A percentile compares a stretch with the other conserved stretches of the same genome.
Evolutionary conservation across 1,140 invertebrate genomes (phyloP).

Genomic region (Chelonus insularis): DNA sequence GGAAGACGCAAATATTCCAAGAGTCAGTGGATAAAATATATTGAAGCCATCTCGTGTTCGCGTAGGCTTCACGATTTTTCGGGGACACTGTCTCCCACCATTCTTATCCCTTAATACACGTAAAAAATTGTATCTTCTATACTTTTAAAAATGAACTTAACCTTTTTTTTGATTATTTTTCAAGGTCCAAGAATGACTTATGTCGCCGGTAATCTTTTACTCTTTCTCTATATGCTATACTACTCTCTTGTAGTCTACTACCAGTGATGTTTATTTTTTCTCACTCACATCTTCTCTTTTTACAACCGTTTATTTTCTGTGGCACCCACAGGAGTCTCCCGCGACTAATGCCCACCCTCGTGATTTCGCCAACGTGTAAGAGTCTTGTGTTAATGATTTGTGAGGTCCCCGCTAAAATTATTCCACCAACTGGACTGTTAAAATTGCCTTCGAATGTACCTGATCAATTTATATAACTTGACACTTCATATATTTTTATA

Average conservation of each 20-base stretch:
- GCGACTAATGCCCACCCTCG: slow-evolving; percentile 20
- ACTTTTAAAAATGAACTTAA: neutral
- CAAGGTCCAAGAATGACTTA: slow-evolving; percentile 29
- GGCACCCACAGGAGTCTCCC: slow-evolving; percentile 16
- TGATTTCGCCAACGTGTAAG: slow-evolving; percentile 18
- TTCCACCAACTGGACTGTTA: slow-evolving; percentile 3
- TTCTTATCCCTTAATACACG: slow-evolving; percentile 1
- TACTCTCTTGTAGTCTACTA: neutral
- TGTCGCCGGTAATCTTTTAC: slow-evolving; percentile 31
- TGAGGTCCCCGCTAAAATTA: slow-evolving; percentile 4
- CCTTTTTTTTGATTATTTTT: slow-evolving; percentile 11
- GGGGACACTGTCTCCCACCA: slow-evolving; percentile 29
- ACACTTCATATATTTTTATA: neutral
- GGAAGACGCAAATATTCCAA: slow-evolving; percentile 15
- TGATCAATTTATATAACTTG: neutral
- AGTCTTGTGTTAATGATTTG: slow-evolving; percentile 6
- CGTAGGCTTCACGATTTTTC: slow-evolving; percentile 38
- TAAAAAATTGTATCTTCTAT: neutral
- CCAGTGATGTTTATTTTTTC: neutral
- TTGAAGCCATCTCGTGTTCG: slow-evolving; percentile 26
- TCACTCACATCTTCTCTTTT: neutral
- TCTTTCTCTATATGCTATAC: neutral
- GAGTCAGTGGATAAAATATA: slow-evolving; percentile 35
- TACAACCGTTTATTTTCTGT: slow-evolving; percentile 10
- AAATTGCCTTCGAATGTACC: neutral